phyloP scores from a whole-genome alignment of 2,797 vertebrate genomes.

The Bradypodion ventrale region DNA sequence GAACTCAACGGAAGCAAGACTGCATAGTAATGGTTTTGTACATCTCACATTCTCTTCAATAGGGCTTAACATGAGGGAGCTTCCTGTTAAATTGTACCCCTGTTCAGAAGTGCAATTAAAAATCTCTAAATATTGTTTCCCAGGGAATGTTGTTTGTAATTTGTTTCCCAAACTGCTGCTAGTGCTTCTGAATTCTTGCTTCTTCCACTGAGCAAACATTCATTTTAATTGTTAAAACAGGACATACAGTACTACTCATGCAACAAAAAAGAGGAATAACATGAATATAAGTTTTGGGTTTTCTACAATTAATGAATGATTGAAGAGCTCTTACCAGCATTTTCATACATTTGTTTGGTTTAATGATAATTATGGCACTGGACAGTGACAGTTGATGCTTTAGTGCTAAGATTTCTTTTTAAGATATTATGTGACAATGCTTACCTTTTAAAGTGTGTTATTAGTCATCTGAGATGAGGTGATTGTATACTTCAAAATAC shows the following conservation, averaged over 20 bases:
- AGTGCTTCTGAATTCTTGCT: not conserved
- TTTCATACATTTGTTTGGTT: conserved; percentile 49
- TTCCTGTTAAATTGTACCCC: not conserved
- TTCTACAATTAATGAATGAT: conserved; percentile 44
- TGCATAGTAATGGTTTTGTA: not conserved
- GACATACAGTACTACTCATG: conserved; percentile 12
- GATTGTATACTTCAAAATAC: conserved; percentile 63
- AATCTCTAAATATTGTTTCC: not conserved
- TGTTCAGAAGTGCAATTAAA: not conserved
- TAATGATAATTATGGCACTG: conserved; percentile 27
- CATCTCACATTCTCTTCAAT: not conserved
- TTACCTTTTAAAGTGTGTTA: conserved; percentile 29
- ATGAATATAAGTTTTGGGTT: conserved; percentile 36
- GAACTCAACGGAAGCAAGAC: not conserved
- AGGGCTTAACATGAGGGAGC: not conserved
- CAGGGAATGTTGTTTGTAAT: not conserved
- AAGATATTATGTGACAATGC: conserved; percentile 33
- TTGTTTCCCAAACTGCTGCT: conserved; percentile 15
- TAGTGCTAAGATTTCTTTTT: conserved; percentile 29
- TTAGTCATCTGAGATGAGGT: conserved; percentile 54
- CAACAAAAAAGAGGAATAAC: conserved; percentile 41
- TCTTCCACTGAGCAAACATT: conserved; percentile 5
- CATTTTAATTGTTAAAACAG: conserved; percentile 14
- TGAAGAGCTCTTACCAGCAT: conserved; percentile 4
- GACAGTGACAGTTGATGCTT: conserved; percentile 24